Evolutionary conservation across 2,888 invertebrate genomes (phyloP), one percentile per base, ranked within the genome.

Genomic region (Bedellia somnulentella): DNA sequence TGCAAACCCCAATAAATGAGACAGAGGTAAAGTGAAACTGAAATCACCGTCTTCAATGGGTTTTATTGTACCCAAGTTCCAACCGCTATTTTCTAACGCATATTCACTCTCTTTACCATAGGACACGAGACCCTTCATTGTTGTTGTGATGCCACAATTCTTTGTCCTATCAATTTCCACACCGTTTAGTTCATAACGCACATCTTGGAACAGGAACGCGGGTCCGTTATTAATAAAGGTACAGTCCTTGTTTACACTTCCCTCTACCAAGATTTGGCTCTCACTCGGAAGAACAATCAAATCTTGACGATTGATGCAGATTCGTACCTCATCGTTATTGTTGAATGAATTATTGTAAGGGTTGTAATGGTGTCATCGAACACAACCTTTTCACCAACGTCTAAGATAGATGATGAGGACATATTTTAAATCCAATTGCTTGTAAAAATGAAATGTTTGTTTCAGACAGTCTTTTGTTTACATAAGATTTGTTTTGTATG

Each of bases 101-200:
- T 24, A 26, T 39, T 49, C 25, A 46, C n/a, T n/a, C n/a, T n/a
- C n/a, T n/a, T n/a, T n/a, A n/a, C n/a, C n/a, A n/a, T n/a, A 35
- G 12, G 56, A 57, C 6, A 49, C 36, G n/a, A 36, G 42, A 54
- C 30, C 45, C 45, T 46, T 62, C 26, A 57, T 45, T 6, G 45
- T 39, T 8, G 47, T 42, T 14, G 52, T 47, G 8, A 53, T 38
- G 10, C 55, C 52, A 15, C 47, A 39, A 39, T 52, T 51, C 35
- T 47, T 43, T 12, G n/a, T n/a, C n/a, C n/a, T n/a, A n/a, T n/a
- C n/a, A n/a, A n/a, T n/a, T n/a, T n/a, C n/a, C n/a, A n/a, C n/a
- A n/a, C n/a, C n/a, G n/a, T n/a, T n/a, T n/a, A n/a, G n/a, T n/a
- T n/a, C n/a, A n/a, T n/a, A n/a, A 33, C 39, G 4, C 30, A 52